Base-by-base conservation (phyloP, 2,888 invertebrate species). In the Morpho achilles region DNA sequence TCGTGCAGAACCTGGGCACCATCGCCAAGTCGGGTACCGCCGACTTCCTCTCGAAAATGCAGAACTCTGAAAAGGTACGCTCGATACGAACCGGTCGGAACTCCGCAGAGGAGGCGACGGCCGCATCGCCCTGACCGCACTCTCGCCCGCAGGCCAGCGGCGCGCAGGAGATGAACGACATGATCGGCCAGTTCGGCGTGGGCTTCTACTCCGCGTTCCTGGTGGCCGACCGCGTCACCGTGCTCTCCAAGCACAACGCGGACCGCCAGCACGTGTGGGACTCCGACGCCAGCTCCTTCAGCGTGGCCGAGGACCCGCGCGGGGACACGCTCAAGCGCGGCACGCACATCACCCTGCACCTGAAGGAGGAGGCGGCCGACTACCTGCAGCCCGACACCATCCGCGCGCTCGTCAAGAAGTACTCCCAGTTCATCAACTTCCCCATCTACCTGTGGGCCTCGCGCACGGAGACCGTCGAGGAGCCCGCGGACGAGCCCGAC, bases 381-480 rank as follows among this genome's bases (percentile, higher is more conserved):
- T 99, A 96, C 92, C 88, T 99, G 75, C 98, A 99, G 85, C 93
- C 96, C 66, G 96, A 97, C 76, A 98, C 98, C 0, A 93, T 99
- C 69, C 95, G 95, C 73, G 94, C 95, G 71, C 92, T 99, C 61
- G 96, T 99, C 64, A 96, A 96, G 89, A 99, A 99, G 87, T 99
- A 99, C 91, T 98, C 98, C 6, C 99, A 99, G 91, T 99, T 99
- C 90, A 99, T 99, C 82, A 99, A 99, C 88, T 99, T 99, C 93
- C 97, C 98, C 62, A 99, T 99, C 81, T 96, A 96, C 86, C 87
- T 99, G 82, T 99, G 99, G 99, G 94, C 95, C 59, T 92, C 93
- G 71, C 92, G 89, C 90, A 94, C 94, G 43, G 93, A 96, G 71
- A 94, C 94, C 63, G 95, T 95, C 50, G 85, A 81, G 22, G 91